Conservation (phyloP, 2,113 vertebrate genomes). For the Grammomys dolichurus region DNA sequence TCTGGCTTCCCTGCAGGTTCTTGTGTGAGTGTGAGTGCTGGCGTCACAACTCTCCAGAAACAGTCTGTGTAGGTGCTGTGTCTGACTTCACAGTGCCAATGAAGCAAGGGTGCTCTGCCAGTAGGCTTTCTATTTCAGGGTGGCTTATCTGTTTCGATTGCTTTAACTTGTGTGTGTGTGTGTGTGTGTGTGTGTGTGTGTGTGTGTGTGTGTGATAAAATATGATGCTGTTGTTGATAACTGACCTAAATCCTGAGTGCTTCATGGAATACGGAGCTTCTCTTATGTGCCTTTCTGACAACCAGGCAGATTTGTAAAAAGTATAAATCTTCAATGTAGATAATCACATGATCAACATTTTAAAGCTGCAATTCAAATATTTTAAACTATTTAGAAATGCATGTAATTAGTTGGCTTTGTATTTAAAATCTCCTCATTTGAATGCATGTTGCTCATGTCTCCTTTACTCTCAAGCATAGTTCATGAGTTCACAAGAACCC, state of each 20-base stretch:
- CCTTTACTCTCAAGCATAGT: background rate
- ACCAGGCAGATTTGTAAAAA: background rate
- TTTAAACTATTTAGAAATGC: background rate
- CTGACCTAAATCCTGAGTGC: background rate
- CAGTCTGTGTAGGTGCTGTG: conserved; percentile 62
- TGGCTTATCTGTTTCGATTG: background rate
- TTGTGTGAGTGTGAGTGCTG: conserved; percentile 60
- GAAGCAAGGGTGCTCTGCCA: conserved; percentile 25
- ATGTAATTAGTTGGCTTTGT: background rate
- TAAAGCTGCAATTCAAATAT: background rate
- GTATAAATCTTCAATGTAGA: background rate
- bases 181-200: no score
- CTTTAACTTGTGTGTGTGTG: background rate
- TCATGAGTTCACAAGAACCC: background rate
- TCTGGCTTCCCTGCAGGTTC: conserved; percentile 54
- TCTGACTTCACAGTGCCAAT: conserved; percentile 56
- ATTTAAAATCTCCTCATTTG: background rate
- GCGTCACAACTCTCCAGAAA: conserved; percentile 54
- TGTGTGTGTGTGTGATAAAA: background rate
- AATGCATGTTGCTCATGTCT: background rate
- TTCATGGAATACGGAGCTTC: background rate
- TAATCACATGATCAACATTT: background rate
- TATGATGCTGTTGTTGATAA: conserved; percentile 28
- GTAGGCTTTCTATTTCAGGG: conserved; percentile 63
- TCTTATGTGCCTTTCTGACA: background rate